Base-by-base conservation (phyloP, 2,797 vertebrate genomes). In the Mormyrops attenuatus region DNA sequence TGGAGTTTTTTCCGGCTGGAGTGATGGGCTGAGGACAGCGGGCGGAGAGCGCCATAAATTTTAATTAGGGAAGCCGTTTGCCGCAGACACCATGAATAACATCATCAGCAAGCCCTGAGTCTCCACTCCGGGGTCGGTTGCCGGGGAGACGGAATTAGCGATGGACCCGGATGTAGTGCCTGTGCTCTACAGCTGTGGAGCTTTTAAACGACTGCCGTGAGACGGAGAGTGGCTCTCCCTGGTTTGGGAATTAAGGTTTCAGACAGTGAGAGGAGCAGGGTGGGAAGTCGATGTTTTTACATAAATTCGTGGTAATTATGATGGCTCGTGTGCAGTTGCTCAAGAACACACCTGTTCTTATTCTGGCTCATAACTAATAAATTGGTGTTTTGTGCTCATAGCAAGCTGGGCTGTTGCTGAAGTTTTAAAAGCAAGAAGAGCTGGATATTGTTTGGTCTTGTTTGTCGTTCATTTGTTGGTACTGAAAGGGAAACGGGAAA, bases 261-360 rank as follows among this genome's bases (percentile, higher is more conserved):
- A 22, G 13, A 85, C 57, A 3, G 87, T 86, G 55, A 52, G 69
- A 77, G 1, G 38, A 87, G 91, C 85, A 88, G 52, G 92, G 88
- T 90, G 88, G 92, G 93, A 94, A 94, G 93, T 91, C 93, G 95
- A 94, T 95, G 94, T 93, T 88, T 91, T 92, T 90, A 52, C 90
- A 93, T 89, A 89, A 91, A 93, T 92, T 92, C 93, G 80, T 92
- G 92, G 93, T 94, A 93, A 94, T 95, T 94, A 92, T 95, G 94
- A 95, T 94, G 94, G 92, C 91, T 90, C 89, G 82, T 92, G 91
- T 57, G 91, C 94, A 94, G 94, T 89, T 94, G 93, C 93, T 73
- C 44, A 26, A 89, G 34, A 80, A 41, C 50, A 22, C 94, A 95
- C 94, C 94, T 95, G 94, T 94, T 95, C 91, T 90, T 89, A 57